Conservation (phyloP, 2,888 invertebrate species). For the Clitarchus hookeri region DNA sequence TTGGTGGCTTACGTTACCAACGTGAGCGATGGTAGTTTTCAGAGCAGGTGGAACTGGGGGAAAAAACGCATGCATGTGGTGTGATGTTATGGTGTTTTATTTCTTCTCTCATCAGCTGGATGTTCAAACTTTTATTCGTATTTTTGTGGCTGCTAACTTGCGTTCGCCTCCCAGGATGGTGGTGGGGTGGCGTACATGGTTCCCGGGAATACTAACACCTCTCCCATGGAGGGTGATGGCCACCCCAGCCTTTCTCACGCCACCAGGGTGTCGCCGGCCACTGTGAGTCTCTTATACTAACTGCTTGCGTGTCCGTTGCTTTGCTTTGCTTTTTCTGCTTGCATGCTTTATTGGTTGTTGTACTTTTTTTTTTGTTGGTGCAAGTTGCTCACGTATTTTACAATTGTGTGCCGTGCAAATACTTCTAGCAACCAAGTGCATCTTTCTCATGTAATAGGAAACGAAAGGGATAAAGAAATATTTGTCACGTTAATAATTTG, state of each 20-base stretch:
- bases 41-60: neutral
- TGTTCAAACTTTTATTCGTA: neutral
- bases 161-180: conserved; percentile 38
- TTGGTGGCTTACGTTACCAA: neutral
- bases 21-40: no score
- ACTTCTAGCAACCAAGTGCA: neutral
- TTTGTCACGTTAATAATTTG: no score
- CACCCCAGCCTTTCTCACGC: conserved; percentile 69
- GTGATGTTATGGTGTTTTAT: neutral
- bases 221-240: conserved; percentile 50
- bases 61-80: neutral
- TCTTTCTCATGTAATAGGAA: neutral
- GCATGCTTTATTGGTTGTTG: conserved; percentile 24
- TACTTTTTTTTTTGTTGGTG: neutral
- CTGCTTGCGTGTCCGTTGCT: conserved; percentile 10
- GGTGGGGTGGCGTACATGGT: conserved; percentile 51
- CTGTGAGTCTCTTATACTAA: conserved; percentile 67
- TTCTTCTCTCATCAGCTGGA: neutral
- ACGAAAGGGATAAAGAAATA: no score
- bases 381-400: no score
- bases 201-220: conserved; percentile 55
- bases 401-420: neutral
- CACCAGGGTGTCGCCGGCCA: conserved; percentile 86
- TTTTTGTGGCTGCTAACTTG: conserved; percentile 29
- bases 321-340: conserved; percentile 10